Evolutionary conservation across 2,888 invertebrate genomes (phyloP).

Genomic region (Parnassius orleans): DNA sequence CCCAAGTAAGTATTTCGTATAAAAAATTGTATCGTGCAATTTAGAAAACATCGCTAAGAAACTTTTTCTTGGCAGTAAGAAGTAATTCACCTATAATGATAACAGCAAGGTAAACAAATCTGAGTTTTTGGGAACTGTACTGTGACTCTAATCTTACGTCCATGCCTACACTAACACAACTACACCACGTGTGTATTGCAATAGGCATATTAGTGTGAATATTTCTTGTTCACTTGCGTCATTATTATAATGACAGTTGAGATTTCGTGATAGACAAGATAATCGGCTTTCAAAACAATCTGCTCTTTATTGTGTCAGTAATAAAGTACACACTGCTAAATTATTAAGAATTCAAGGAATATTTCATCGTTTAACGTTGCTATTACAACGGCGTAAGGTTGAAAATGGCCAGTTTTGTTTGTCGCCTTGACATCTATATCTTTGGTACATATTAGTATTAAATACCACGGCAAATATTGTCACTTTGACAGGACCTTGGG

Average conservation of each 20-base stretch:
- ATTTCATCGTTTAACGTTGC: not conserved
- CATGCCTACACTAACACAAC: too few species aligned
- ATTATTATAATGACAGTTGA: conserved; percentile 31
- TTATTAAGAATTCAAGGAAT: conserved; percentile 18
- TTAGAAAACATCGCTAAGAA: too few species aligned
- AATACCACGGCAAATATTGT: conserved; percentile 52
- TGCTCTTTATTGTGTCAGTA: conserved; percentile 20
- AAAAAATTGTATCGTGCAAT: too few species aligned
- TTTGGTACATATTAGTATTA: conserved; percentile 40
- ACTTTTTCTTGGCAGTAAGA: too few species aligned
- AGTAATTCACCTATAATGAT: too few species aligned
- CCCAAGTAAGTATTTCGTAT: too few species aligned
- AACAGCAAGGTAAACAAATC: too few species aligned
- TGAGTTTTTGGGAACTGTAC: too few species aligned
- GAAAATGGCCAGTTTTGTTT: conserved; percentile 21
- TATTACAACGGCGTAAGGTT: conserved; percentile 28
- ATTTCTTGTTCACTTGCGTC: conserved; percentile 24
- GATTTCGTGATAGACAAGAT: conserved; percentile 30
- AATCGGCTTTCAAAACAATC: conserved; percentile 27
- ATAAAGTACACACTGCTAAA: conserved; percentile 26
- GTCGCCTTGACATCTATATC: conserved; percentile 60
- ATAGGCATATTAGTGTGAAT: conserved; percentile 5
- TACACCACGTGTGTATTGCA: not conserved
- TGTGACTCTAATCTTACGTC: too few species aligned
- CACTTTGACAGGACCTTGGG: conserved; percentile 48